Percentiles rank a stretch among this genome's conserved stretches.
Conservation (phyloP, 1,140 invertebrate species). For the Pantala flavescens region DNA sequence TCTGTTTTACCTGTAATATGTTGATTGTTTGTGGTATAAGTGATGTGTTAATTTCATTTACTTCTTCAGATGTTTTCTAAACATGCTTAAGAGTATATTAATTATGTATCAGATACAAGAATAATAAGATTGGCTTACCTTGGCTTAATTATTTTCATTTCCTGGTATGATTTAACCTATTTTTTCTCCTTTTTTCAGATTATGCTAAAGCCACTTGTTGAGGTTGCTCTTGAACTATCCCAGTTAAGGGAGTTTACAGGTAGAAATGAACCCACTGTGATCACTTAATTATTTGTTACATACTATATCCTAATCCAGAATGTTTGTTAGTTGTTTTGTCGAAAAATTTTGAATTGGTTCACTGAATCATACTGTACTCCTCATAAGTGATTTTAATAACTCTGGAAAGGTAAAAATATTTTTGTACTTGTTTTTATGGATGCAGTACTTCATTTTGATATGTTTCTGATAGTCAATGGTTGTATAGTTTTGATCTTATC, state of each 20-base stretch:
- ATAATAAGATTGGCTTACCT: too few species aligned
- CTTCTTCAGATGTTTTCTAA: too few species aligned
- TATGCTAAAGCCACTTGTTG: conserved; percentile 77
- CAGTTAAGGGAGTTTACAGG: conserved; percentile 77
- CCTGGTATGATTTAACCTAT: too few species aligned
- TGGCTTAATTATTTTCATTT: too few species aligned
- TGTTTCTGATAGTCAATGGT: neutral
- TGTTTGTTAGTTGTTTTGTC: neutral
- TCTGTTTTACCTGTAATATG: too few species aligned
- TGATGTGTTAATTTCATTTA: too few species aligned
- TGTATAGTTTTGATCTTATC: neutral
- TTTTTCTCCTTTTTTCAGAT: conserved; percentile 32
- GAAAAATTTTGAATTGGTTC: neutral
- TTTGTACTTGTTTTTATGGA: neutral
- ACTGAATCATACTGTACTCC: neutral
- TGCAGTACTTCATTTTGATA: neutral
- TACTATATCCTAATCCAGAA: neutral
- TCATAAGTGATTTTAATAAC: neutral
- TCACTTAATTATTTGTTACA: conserved; percentile 61
- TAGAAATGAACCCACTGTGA: conserved; percentile 84
- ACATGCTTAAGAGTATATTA: too few species aligned
- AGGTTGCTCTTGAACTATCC: conserved; percentile 78
- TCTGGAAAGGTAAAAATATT: conserved; percentile 8
- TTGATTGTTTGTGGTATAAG: too few species aligned
- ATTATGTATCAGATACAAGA: too few species aligned